Percentiles rank a stretch among this genome's conserved stretches.
phyloP scores from a whole-genome alignment of 2,113 vertebrate genomes.

The Epinephelus moara region DNA sequence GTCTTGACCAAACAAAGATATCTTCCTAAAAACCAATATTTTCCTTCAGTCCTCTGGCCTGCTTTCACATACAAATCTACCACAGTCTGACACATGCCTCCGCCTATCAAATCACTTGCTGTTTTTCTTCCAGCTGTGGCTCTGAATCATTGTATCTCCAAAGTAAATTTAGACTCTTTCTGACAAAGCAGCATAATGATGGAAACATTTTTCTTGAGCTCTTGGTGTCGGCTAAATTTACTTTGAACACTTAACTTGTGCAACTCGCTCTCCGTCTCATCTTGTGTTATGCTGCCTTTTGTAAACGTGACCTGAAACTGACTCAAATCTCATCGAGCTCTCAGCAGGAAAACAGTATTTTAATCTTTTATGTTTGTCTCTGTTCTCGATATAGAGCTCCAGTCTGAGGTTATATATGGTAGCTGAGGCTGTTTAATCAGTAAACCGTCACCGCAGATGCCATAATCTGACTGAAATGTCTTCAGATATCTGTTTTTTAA shows the following conservation, averaged over 20 bases:
- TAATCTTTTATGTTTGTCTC: constrained; percentile 39
- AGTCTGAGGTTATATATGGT: constrained; percentile 48
- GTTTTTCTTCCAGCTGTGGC: constrained; percentile 41
- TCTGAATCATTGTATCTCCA: constrained; percentile 30
- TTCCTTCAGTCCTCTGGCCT: constrained; percentile 23
- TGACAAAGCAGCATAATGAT: constrained; percentile 35
- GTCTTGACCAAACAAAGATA: constrained; percentile 1
- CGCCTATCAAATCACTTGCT: constrained; percentile 50
- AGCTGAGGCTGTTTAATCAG: constrained; percentile 45
- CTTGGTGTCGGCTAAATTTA: constrained; percentile 20
- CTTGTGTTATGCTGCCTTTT: constrained; percentile 15
- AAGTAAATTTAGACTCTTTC: constrained; percentile 61
- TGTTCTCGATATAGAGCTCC: constrained; percentile 51
- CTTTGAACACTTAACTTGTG: constrained; percentile 44
- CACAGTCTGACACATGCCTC: constrained; percentile 55
- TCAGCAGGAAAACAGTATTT: constrained; percentile 31
- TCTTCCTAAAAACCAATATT: constrained; percentile 29
- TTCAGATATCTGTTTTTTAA: constrained; percentile 44
- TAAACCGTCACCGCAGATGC: constrained; percentile 33
- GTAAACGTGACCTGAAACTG: constrained; percentile 42
- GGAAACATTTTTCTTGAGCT: constrained; percentile 41
- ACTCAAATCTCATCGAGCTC: constrained; percentile 37
- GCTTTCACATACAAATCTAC: constrained; percentile 34
- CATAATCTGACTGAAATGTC: constrained; percentile 31
- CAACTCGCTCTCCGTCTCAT: constrained; percentile 14